Evolutionary conservation across 2,888 invertebrate species (phyloP).

Genomic region (Subacronicta megacephala): DNA sequence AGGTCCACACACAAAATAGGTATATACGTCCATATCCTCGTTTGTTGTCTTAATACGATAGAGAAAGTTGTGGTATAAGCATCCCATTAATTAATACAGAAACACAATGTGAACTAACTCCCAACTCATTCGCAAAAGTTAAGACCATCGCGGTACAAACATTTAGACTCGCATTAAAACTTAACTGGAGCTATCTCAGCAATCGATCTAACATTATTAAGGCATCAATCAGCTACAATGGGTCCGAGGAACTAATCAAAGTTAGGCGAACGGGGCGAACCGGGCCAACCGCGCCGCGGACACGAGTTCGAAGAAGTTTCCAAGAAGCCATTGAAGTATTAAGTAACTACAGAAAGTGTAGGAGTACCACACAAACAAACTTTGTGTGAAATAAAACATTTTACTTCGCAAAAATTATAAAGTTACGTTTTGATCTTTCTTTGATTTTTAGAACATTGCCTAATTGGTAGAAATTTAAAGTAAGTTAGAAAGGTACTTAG

Average conservation of each 20-base stretch:
- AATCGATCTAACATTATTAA: constrained; percentile 52
- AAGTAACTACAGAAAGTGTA: neutral
- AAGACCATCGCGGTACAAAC: constrained; percentile 5
- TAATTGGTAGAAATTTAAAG: too few relatives aligned
- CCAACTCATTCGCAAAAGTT: neutral
- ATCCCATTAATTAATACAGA: neutral
- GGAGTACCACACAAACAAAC: neutral
- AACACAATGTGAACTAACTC: neutral
- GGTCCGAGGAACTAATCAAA: constrained; percentile 46
- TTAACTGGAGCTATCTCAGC: constrained; percentile 34
- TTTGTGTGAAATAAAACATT: too few relatives aligned
- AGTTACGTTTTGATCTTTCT: too few relatives aligned
- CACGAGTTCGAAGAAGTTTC: constrained; percentile 22
- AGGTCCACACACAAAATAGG: too few relatives aligned
- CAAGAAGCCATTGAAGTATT: constrained; percentile 6
- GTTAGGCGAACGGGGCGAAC: constrained; percentile 9
- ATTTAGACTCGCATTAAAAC: constrained; percentile 26
- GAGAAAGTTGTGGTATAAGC: too few relatives aligned
- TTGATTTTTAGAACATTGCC: too few relatives aligned
- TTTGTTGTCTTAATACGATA: too few relatives aligned
- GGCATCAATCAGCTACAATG: constrained; percentile 46
- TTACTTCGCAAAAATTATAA: too few relatives aligned
- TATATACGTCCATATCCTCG: too few relatives aligned
- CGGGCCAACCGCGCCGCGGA: constrained; percentile 7
- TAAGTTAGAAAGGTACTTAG: too few relatives aligned